Evolutionary conservation across 2,113 vertebrate species (phyloP), one percentile per base, ranked within the genome.

Genomic region (Crotalus horridus): DNA sequence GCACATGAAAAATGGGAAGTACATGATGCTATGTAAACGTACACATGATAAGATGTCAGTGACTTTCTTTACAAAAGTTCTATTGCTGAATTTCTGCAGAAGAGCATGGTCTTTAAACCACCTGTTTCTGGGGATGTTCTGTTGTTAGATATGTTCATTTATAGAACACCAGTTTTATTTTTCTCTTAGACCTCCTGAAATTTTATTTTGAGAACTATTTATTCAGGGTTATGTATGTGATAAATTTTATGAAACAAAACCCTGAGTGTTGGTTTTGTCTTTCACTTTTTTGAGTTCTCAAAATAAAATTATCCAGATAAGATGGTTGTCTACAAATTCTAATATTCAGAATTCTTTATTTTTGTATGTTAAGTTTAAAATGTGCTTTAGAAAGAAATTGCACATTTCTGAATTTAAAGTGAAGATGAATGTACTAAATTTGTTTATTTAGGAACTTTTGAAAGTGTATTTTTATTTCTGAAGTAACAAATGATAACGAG

Each of bases 321-420:
- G 85, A 51, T 1, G 64, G 55, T 95, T 94, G 87, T 94, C 95
- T 87, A 86, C 59, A 89, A 89, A 6, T 69, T 39, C 92, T 92
- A 81, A 29, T 90, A 85, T 33, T 91, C 0, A 0, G 93, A 69
- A 55, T 93, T 48, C 58, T 91, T 4, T 96, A 95, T 95, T 91
- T 93, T 56, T 95, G 58, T 93, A 33, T 56, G 29, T 88, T 89
- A 85, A 39, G 91, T 92, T 59, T 93, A 59, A 91, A 95, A 59
- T 92, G 90, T 48, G 9, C 88, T 92, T 59, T 20, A 85, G 3
- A 58, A 94, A 13, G 7, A 64, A 91, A 61, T 87, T 93, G 53
- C 59, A 64, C 55, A 59, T 12, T 48, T 0, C 87, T 24, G 94
- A 94, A 61, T 88, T 43, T 46, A 3, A 69, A 51, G 54, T 69